phyloP scores from a whole-genome alignment of 2,888 invertebrate species.

The Tiliacea aurago region DNA sequence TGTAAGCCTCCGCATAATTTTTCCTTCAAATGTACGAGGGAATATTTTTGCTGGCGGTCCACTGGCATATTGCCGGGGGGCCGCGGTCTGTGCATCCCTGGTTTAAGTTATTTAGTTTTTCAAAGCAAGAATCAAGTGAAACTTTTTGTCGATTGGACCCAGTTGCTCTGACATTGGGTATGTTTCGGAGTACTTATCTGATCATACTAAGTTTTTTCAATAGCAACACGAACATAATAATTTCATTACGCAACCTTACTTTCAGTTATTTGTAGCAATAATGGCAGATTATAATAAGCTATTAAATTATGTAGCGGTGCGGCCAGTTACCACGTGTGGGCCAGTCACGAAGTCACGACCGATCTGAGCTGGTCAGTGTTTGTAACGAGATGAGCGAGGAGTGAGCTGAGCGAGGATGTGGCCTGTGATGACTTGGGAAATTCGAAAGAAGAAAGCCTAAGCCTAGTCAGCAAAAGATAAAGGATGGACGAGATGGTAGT shows the following conservation, averaged over 20 bases:
- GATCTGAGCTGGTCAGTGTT: constrained; percentile 13
- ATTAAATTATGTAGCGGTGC: constrained; percentile 34
- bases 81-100: too few relatives aligned
- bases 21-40: too few relatives aligned
- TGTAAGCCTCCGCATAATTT: too few relatives aligned
- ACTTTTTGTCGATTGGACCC: not conserved
- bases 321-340: constrained; percentile 49
- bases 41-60: too few relatives aligned
- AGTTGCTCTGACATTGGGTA: too few relatives aligned
- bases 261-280: constrained; percentile 45
- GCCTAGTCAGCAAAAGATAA: not conserved
- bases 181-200: too few relatives aligned
- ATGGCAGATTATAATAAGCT: constrained; percentile 34
- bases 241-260: constrained; percentile 39
- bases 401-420: constrained; percentile 25
- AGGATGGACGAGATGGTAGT: too few relatives aligned
- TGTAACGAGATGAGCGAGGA: constrained; percentile 22
- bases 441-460: too few relatives aligned
- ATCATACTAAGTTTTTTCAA: constrained; percentile 6
- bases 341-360: constrained; percentile 60
- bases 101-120: constrained; percentile 3
- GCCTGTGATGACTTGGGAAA: not conserved
- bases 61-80: too few relatives aligned
- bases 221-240: constrained; percentile 21
- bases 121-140: not conserved